Conservation (phyloP, 2,888 invertebrate genomes). For the Phaonia tiefii region DNA sequence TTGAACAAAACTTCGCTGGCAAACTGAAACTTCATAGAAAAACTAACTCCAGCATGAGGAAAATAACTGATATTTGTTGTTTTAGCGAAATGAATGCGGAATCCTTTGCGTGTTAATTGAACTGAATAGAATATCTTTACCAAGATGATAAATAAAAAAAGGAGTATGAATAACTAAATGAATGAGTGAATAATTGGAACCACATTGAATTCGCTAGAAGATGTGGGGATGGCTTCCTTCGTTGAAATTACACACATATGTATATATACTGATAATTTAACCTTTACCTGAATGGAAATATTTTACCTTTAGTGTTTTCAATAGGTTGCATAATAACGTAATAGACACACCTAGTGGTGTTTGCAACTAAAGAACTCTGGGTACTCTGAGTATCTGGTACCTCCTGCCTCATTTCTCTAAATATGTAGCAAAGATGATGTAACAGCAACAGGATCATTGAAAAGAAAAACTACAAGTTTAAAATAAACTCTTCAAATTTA, state of each 20-base stretch:
- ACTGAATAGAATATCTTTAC: conserved; percentile 29
- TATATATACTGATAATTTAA: conserved; percentile 40
- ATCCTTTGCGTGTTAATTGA: conserved; percentile 6
- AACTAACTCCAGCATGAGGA: conserved; percentile 25
- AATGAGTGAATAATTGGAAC: conserved; percentile 4
- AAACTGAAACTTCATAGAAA: conserved; percentile 28
- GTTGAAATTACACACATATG: too few relatives aligned
- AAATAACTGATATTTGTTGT: too few relatives aligned
- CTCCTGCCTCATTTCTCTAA: too few relatives aligned
- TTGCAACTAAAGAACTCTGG: too few relatives aligned
- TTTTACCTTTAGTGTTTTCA: conserved; percentile 48
- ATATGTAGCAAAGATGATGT: too few relatives aligned
- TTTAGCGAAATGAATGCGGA: too few relatives aligned
- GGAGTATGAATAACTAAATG: conserved; percentile 28
- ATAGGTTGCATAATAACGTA: conserved; percentile 32
- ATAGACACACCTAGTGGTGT: too few relatives aligned
- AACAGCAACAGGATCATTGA: too few relatives aligned
- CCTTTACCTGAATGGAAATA: conserved; percentile 12
- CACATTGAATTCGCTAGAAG: too few relatives aligned
- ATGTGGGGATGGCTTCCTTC: too few relatives aligned
- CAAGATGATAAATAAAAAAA: conserved; percentile 15
- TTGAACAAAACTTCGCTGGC: conserved; percentile 22
- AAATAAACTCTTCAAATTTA: conserved; percentile 15
- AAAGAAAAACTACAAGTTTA: conserved; percentile 12
- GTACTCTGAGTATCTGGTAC: too few relatives aligned